Evolutionary conservation across 1,140 invertebrate species (phyloP).

Genomic region (Latrodectus geometricus): DNA sequence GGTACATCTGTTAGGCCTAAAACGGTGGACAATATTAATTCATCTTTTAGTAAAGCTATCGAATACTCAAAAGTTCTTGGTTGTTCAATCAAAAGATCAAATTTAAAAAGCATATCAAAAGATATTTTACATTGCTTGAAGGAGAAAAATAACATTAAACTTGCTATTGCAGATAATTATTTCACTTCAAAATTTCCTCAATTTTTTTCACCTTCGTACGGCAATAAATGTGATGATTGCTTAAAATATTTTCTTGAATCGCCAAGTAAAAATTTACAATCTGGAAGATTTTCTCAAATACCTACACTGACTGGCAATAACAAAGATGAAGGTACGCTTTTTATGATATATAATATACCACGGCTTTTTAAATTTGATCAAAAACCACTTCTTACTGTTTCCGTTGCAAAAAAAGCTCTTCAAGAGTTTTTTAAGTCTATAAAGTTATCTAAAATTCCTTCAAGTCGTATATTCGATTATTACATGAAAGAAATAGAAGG

Average conservation of each 20-base stretch:
- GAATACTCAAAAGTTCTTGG: not conserved
- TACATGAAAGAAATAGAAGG: no score
- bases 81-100: not conserved
- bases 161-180: not conserved
- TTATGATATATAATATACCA: not conserved
- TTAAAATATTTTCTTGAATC: not conserved
- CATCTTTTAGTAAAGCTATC: not conserved
- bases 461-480: no score
- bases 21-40: not conserved
- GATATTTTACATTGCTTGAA: not conserved
- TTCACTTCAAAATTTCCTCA: not conserved
- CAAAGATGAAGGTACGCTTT: not conserved
- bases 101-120: not conserved
- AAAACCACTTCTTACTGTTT: no score
- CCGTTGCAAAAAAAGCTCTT: no score
- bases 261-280: not conserved
- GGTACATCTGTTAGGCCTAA: slow-evolving; percentile 63
- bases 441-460: no score
- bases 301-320: not conserved
- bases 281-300: not conserved
- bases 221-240: no score
- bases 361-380: not conserved
- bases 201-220: not conserved
- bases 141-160: not conserved
- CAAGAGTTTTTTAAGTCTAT: no score